Conservation (phyloP, 2,888 invertebrate genomes). For the Eupithecia subfuscata region DNA sequence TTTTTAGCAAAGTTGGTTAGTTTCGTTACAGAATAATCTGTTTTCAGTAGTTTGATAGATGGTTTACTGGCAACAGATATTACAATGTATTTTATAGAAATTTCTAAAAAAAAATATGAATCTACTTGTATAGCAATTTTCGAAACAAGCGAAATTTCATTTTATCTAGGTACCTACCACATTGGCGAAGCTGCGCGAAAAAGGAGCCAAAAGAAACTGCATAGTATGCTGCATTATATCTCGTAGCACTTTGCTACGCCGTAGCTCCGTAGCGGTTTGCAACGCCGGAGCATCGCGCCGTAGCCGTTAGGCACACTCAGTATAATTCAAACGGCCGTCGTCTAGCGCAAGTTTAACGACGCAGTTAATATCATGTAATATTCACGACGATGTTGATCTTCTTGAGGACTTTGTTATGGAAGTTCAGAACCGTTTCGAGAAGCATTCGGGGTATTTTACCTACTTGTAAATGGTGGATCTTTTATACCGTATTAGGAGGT, state of each 20-base stretch:
- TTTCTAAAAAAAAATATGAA: not conserved
- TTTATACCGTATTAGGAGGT: not conserved
- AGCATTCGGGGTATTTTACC: not conserved
- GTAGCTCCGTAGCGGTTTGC: constrained; percentile 12
- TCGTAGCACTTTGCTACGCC: constrained; percentile 11
- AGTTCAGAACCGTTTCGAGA: not conserved
- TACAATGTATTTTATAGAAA: not conserved
- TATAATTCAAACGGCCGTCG: constrained; percentile 26
- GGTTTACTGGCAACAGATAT: not conserved
- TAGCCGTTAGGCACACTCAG: constrained; percentile 29
- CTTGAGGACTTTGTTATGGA: constrained; percentile 24
- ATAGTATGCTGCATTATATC: not conserved
- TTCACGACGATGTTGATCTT: constrained; percentile 22
- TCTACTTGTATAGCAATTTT: not conserved
- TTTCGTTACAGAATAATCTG: not conserved
- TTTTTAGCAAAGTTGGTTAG: not conserved
- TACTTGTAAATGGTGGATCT: not conserved
- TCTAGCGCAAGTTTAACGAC: constrained; percentile 28
- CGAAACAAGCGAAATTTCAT: not conserved
- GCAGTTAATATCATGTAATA: constrained; percentile 25
- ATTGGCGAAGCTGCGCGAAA: not conserved
- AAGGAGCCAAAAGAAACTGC: not conserved
- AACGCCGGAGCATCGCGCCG: constrained; percentile 20
- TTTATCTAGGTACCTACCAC: not conserved
- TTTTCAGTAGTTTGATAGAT: not conserved